Percentiles rank a stretch among this genome's conserved stretches.
phyloP scores from a whole-genome alignment of 2,113 vertebrate genomes.

The Guaruba guarouba region DNA sequence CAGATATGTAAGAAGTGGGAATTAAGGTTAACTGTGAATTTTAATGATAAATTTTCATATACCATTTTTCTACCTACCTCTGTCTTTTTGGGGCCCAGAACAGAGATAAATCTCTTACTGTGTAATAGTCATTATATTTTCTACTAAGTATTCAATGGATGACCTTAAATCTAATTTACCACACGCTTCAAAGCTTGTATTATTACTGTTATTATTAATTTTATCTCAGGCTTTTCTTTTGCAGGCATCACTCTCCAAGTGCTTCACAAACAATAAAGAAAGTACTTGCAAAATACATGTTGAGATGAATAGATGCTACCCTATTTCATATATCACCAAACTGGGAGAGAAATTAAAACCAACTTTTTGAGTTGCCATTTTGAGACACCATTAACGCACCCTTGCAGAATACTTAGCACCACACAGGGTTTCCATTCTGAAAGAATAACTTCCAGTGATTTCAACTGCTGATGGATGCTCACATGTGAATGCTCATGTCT shows the following conservation, averaged over 20 bases:
- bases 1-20: background rate
- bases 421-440: background rate
- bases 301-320: background rate
- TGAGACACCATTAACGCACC: background rate
- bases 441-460: background rate
- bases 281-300: background rate
- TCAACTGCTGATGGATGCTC: background rate
- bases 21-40: background rate
- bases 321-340: background rate
- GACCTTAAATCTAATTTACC: background rate
- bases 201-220: background rate
- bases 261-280: background rate
- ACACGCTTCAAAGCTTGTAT: background rate
- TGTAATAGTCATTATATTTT: background rate
- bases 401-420: background rate
- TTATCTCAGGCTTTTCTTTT: background rate
- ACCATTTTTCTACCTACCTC: background rate
- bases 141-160: background rate
- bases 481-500: rapidly evolving
- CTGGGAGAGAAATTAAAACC: background rate
- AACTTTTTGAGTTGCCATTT: background rate
- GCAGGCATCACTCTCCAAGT: background rate
- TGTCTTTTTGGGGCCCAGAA: background rate
- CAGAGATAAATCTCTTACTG: background rate
- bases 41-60: background rate